These are phyloP conservation scores for Macrobrachium rosenbergii DNA, from an alignment of 1,140 invertebrate genomes.

Conservation along the genomic window DNA sequence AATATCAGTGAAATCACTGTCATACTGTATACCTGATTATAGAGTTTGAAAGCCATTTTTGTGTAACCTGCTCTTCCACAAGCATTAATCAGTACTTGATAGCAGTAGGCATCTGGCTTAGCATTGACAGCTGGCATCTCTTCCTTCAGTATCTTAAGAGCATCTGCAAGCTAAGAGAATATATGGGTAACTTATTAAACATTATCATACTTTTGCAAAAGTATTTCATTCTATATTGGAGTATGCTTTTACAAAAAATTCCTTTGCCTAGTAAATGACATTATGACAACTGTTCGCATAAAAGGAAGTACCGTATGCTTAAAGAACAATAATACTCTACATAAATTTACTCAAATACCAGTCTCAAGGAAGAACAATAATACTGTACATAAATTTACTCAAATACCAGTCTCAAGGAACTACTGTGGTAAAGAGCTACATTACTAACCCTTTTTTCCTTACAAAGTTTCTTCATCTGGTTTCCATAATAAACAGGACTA, in stretches of 20 bases:
- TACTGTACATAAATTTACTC: no score
- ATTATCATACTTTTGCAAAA: background rate
- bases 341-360: no score
- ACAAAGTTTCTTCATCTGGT: conserved; percentile 40
- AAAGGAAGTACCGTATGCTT: no score
- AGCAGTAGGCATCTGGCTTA: conserved; percentile 79
- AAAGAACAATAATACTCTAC: no score
- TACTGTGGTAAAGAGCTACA: no score
- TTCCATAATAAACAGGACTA: conserved; percentile 32
- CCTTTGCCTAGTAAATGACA: no score
- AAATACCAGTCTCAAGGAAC: no score
- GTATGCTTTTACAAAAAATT: no score
- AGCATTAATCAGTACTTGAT: conserved; percentile 83
- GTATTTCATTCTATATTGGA: background rate
- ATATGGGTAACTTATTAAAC: no score
- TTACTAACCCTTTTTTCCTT: conserved; percentile 49
- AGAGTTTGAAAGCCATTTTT: conserved; percentile 86
- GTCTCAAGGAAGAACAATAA: no score
- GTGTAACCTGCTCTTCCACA: conserved; percentile 86
- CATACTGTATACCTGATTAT: conserved; percentile 71
- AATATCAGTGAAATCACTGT: background rate
- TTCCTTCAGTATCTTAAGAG: conserved; percentile 81
- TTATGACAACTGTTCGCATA: no score
- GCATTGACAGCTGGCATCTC: conserved; percentile 82
- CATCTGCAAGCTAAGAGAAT: conserved; percentile 72